phyloP scores from a whole-genome alignment of 2,888 invertebrate genomes.

The Lutraria lutraria region DNA sequence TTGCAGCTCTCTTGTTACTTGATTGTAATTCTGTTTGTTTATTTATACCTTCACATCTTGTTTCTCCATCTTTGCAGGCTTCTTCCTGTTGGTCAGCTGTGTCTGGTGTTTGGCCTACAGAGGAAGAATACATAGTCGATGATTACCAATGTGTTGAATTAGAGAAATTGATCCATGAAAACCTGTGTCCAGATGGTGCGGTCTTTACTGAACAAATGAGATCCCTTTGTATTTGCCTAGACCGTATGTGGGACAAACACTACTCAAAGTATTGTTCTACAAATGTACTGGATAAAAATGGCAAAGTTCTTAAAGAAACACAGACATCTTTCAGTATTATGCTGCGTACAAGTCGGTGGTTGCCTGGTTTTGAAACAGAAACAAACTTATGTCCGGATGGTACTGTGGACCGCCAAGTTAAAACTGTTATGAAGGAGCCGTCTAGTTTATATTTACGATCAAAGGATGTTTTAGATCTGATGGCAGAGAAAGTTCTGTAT shows the following conservation, averaged over 20 bases:
- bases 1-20: no score
- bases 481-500: slow-evolving; percentile 81
- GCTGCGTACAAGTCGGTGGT: slow-evolving; percentile 78
- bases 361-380: slow-evolving; percentile 76
- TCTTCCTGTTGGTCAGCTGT: slow-evolving; percentile 78
- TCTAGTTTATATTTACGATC: slow-evolving; percentile 66
- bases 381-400: slow-evolving; percentile 44
- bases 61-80: slow-evolving; percentile 68
- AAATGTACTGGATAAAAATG: slow-evolving; percentile 67
- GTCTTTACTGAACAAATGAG: slow-evolving; percentile 78
- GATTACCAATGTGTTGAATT: slow-evolving; percentile 82
- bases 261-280: slow-evolving; percentile 67
- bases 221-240: slow-evolving; percentile 73
- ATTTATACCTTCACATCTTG: no score
- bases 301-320: slow-evolving; percentile 67
- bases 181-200: slow-evolving; percentile 20
- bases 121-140: slow-evolving; percentile 72
- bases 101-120: slow-evolving; percentile 74
- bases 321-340: slow-evolving; percentile 81
- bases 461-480: slow-evolving; percentile 68
- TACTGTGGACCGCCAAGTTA: slow-evolving; percentile 9
- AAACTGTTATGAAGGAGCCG: slow-evolving; percentile 61
- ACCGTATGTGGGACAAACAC: slow-evolving; percentile 75
- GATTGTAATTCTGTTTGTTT: no score
- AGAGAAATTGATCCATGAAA: slow-evolving; percentile 74